phyloP scores from a whole-genome alignment of 2,888 invertebrate genomes.

The Pseudococcus jackbeardsleyi region DNA sequence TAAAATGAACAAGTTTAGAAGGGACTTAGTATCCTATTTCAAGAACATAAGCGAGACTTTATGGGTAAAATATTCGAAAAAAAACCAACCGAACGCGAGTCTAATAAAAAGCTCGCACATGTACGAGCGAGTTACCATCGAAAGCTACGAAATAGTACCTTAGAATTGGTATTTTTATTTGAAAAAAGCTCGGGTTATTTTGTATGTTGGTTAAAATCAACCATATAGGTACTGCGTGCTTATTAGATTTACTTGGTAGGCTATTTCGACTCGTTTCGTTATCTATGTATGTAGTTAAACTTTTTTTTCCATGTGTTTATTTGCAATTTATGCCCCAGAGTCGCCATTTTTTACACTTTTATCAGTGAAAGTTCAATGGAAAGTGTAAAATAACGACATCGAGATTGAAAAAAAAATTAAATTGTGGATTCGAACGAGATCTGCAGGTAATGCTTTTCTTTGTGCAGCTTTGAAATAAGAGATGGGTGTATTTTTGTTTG shows the following conservation, averaged over 20 bases:
- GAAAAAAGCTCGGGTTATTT: not conserved
- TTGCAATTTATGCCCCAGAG: not conserved
- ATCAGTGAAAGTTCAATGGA: not conserved
- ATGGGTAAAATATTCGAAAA: slow-evolving; percentile 37
- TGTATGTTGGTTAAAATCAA: slow-evolving; percentile 17
- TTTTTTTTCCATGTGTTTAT: slow-evolving; percentile 14
- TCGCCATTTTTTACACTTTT: slow-evolving; percentile 1
- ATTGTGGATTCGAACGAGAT: not conserved
- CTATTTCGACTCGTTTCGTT: not conserved
- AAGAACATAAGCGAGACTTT: slow-evolving; percentile 12
- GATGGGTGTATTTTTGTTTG: not conserved
- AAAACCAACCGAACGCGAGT: not conserved
- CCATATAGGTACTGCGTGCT: slow-evolving; percentile 1
- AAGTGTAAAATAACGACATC: not conserved
- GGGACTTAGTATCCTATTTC: slow-evolving; percentile 18
- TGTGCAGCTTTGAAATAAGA: not conserved
- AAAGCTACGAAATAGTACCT: not conserved
- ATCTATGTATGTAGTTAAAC: slow-evolving; percentile 12
- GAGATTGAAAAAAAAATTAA: slow-evolving; percentile 37
- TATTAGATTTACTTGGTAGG: slow-evolving; percentile 10
- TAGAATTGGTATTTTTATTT: slow-evolving; percentile 23
- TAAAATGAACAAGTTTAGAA: not conserved
- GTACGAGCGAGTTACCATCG: slow-evolving; percentile 4
- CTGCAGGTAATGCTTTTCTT: not conserved
- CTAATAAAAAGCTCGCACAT: slow-evolving; percentile 7